phyloP scores from a whole-genome alignment of 2,888 invertebrate species.

The Acronicta psi region DNA sequence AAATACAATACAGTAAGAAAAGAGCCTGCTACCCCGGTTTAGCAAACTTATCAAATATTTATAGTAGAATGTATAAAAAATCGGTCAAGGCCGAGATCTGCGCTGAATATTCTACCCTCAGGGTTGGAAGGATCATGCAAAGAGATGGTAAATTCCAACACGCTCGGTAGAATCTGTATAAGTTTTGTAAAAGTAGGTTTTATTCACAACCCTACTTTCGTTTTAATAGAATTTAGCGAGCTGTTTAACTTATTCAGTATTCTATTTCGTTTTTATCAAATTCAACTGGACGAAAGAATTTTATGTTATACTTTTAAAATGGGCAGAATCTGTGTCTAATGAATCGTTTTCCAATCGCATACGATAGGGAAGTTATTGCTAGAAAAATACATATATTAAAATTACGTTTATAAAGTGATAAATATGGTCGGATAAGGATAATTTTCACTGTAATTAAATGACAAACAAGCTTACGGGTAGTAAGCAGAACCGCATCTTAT shows the following conservation, averaged over 20 bases:
- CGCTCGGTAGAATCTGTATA: slow-evolving; percentile 11
- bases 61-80: slow-evolving; percentile 49
- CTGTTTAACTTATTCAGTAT: not conserved
- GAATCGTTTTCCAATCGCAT: too few relatives aligned
- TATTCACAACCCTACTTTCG: slow-evolving; percentile 12
- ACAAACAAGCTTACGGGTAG: too few relatives aligned
- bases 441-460: too few relatives aligned
- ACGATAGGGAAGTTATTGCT: too few relatives aligned
- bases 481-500: too few relatives aligned
- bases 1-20: slow-evolving; percentile 23
- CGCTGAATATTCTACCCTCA: slow-evolving; percentile 34
- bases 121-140: slow-evolving; percentile 38
- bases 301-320: too few relatives aligned
- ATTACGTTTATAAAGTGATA: too few relatives aligned
- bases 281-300: not conserved
- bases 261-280: slow-evolving; percentile 5
- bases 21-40: slow-evolving; percentile 34
- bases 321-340: too few relatives aligned
- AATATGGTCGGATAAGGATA: too few relatives aligned
- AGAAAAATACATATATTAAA: too few relatives aligned
- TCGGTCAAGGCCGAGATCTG: slow-evolving; percentile 48
- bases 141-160: slow-evolving; percentile 39
- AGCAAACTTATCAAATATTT: slow-evolving; percentile 54
- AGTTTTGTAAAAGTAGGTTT: slow-evolving; percentile 9
- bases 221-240: slow-evolving; percentile 1